Evolutionary conservation across 2,113 vertebrate genomes (phyloP), one percentile per base, ranked within the genome.

Genomic region (Pelobates fuscus): DNA sequence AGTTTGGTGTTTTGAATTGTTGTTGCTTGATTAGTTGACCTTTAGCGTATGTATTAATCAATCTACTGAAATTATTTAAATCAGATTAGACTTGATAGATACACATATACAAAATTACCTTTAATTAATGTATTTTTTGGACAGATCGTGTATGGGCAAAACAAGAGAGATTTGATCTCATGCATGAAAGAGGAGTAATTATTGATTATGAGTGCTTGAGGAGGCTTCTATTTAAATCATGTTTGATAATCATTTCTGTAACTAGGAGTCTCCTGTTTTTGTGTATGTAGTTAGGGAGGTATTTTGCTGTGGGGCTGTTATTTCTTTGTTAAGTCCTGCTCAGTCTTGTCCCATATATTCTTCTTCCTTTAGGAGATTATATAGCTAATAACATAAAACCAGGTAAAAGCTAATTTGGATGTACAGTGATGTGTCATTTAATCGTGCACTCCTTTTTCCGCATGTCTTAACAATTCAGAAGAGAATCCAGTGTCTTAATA

Each of bases 161-260:
- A 10, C 32, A 37, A 49, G 15, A 18, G 44, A 12, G 5, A 49
- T 37, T 4, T 49, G 44, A 49, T 49, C 44, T 1, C 44, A 1
- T 17, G 10, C 44, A 49, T 49, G 44, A 55, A 5, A 21, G 52
- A 8, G 6, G 17, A 55, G 5, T 55, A 55, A 55, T 55, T 55
- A 55, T 55, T 55, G 52, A 55, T 55, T 55, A 55, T 23, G 21
- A 55, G 20, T 55, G 52, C 21, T 23, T 55, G 52, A 23, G 5
- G 7, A 55, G n/a, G 52, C n/a, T 17, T 55, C 21, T 55, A 55
- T 55, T 55, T 21, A 17, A 14, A 55, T 55, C 52, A 21, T n/a
- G n/a, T 18, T 55, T 55, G 52, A 11, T 55, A 55, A 55, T 55
- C 21, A 55, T 20, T 55, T n/a, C 52, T 23, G 52, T 55, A 55